Conservation (phyloP, 2,113 vertebrate genomes). For the Accipiter virgatus region DNA sequence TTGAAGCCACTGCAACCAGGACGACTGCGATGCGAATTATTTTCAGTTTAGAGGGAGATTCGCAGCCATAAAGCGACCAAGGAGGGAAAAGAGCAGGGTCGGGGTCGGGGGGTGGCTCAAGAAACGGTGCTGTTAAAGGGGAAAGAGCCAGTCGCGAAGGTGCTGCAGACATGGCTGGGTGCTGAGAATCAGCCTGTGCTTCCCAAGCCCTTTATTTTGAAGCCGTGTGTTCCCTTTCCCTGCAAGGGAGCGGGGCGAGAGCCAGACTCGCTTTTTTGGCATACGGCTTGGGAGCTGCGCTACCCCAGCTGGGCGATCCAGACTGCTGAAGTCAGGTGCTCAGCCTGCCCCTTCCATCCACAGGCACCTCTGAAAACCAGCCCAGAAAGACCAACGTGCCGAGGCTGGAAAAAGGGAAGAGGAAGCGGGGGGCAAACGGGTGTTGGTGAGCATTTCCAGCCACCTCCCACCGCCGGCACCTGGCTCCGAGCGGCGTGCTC, state of each 20-base stretch:
- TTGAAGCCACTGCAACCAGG: not conserved
- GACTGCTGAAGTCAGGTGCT: conserved; percentile 36
- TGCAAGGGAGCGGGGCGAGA: not conserved
- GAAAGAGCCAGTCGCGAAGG: not conserved
- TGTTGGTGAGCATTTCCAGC: conserved; percentile 12
- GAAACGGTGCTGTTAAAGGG: not conserved
- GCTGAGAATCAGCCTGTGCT: not conserved
- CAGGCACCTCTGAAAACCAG: conserved; percentile 9
- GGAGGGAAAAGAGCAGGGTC: not conserved
- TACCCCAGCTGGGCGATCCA: not conserved
- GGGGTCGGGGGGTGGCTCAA: not conserved
- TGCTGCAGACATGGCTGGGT: not conserved
- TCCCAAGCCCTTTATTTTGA: not conserved
- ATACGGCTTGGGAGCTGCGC: not conserved
- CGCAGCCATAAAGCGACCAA: not conserved
- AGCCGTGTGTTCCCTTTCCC: not conserved
- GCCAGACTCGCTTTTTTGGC: not conserved
- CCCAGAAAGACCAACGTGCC: not conserved
- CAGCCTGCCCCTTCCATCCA: conserved; percentile 3
- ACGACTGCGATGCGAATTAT: not conserved
- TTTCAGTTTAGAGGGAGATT: conserved; percentile 4
- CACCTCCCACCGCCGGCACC: not conserved
- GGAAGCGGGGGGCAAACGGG: not conserved
- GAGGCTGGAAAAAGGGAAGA: not conserved
- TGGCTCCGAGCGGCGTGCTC: not conserved